These are phyloP conservation scores for Laupala kohalensis DNA, from an alignment of 1,140 invertebrate genomes.

Conservation along the genomic window DNA sequence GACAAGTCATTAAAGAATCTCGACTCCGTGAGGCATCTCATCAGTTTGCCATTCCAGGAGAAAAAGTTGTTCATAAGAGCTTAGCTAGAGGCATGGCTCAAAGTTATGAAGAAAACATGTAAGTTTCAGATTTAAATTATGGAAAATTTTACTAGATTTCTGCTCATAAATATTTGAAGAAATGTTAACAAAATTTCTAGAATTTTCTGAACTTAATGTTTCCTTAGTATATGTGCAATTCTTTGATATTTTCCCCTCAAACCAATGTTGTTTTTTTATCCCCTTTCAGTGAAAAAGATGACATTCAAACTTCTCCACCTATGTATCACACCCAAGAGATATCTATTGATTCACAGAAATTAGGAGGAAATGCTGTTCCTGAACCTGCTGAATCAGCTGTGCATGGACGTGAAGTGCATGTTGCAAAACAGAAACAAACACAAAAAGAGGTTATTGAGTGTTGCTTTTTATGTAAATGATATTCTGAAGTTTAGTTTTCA, in stretches of 20 bases:
- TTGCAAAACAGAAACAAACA: slow-evolving; percentile 75
- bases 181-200: background rate
- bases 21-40: slow-evolving; percentile 59
- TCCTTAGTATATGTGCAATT: background rate
- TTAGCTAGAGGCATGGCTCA: slow-evolving; percentile 76
- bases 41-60: slow-evolving; percentile 72
- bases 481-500: background rate
- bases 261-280: background rate
- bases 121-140: slow-evolving; percentile 34
- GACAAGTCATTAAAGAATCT: slow-evolving; percentile 69
- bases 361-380: slow-evolving; percentile 26
- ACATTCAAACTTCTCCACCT: background rate
- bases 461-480: background rate
- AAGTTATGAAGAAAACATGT: slow-evolving; percentile 70
- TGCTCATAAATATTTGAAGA: too few species aligned
- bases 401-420: slow-evolving; percentile 76
- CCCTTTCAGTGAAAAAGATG: background rate
- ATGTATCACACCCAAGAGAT: slow-evolving; percentile 7
- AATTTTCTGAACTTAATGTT: background rate
- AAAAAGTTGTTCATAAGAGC: slow-evolving; percentile 60
- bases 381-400: slow-evolving; percentile 68
- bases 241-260: background rate
- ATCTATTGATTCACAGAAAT: slow-evolving; percentile 3
- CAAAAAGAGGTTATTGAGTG: slow-evolving; percentile 60
- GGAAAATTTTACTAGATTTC: too few species aligned